Conservation (phyloP, 2,888 invertebrate species). For the Limnephilus lunatus region DNA sequence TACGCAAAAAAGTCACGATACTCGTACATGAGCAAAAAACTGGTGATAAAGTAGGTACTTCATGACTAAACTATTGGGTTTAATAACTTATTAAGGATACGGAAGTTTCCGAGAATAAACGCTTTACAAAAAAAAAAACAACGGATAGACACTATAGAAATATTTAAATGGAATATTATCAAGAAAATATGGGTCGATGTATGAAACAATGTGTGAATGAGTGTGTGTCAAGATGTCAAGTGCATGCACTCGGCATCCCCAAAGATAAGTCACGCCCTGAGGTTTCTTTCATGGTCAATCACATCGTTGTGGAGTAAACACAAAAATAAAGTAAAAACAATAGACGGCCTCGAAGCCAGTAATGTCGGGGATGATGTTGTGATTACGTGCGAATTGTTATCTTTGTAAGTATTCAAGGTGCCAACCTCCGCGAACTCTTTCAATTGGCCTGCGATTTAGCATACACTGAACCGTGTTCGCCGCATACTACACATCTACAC, state of each 20-base stretch:
- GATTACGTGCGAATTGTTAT: not conserved
- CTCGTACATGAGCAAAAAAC: not conserved
- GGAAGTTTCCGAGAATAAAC: not conserved
- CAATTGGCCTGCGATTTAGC: not conserved
- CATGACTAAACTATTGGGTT: not conserved
- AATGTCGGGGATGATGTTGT: not conserved
- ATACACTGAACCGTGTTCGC: not conserved
- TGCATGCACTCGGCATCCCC: not conserved
- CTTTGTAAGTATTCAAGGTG: not conserved
- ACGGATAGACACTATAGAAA: not conserved
- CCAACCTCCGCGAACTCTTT: not conserved
- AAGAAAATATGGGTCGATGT: no score
- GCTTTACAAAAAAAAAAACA: not conserved
- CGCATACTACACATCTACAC: not conserved
- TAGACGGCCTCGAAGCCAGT: not conserved
- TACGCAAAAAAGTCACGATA: not conserved
- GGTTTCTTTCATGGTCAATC: not conserved
- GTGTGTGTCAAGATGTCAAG: no score
- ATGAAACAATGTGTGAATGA: no score
- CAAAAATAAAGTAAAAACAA: not conserved
- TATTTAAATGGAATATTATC: not conserved
- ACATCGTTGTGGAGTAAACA: not conserved
- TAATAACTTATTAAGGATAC: not conserved
- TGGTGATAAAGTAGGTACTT: not conserved
- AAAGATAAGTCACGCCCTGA: not conserved